Evolutionary conservation across 2,797 vertebrate species (phyloP), one percentile per base, ranked within the genome.

Genomic region (Premnoplex brunnescens): DNA sequence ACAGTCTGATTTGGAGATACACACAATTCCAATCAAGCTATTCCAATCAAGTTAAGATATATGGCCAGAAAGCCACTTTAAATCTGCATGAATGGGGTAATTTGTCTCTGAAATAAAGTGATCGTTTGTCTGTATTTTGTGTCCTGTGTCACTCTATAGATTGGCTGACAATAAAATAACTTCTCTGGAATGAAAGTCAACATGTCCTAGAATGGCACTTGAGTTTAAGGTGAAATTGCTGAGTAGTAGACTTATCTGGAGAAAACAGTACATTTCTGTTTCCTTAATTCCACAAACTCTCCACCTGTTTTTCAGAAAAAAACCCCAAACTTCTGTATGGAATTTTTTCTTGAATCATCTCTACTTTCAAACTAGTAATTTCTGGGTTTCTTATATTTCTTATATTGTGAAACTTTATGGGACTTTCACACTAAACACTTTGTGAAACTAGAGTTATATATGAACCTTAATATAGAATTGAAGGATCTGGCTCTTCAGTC

Each of bases 231-330:
- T 49, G 21, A 81, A 90, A 51, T 46, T 75, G 18, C 58, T 88
- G 54, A 87, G 89, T 89, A 82, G 39, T 48, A 60, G 16, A 21
- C 36, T 75, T 75, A 28, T 75, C 74, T 81, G 60, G 32, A 85
- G 44, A 85, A 92, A 68, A 60, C 13, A 39, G 34, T 49, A 68
- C 19, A 26, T 78, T 95, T 86, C n/a, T 64, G 16, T 84, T 64
- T 18, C 58, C 73, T 81, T 92, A 86, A 86, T 86, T 93, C 43
- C 48, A 89, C 27, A 78, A 54, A 37, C 27, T 86, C n/a, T 78
- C 36, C 14, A 54, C 71, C n/a, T 75, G 22, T n/a, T 72, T 94
- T 88, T 59, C n/a, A 88, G 44, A 55, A 74, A 79, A 89, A 88
- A 80, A 3, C 0, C 3, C 3, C 24, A 80, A 51, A 28, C 13